Conservation (phyloP, 2,113 vertebrate genomes). For the Leptobrachium leishanense region DNA sequence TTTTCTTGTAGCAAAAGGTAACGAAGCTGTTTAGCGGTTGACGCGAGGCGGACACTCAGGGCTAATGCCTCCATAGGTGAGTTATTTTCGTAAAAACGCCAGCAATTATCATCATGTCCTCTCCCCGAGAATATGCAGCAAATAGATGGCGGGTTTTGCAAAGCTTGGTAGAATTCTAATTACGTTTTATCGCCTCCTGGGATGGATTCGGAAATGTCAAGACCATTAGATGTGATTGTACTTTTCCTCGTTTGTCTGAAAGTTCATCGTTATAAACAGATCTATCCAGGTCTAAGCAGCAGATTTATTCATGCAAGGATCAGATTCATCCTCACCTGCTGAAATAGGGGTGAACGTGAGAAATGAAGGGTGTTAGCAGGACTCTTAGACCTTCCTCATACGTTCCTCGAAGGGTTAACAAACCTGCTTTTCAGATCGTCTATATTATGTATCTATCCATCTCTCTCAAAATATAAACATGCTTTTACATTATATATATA, state of each 20-base stretch:
- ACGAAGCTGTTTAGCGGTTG: no score
- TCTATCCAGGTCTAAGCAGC: neutral
- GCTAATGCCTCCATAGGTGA: neutral
- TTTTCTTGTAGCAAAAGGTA: no score
- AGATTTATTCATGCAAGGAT: neutral
- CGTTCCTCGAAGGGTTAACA: no score
- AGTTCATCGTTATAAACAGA: conserved; percentile 25
- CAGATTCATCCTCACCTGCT: neutral
- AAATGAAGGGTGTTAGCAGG: no score
- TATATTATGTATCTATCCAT: no score
- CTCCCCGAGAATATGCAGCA: neutral
- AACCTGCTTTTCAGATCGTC: no score
- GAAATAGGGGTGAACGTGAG: conserved; percentile 6
- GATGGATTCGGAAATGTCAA: conserved; percentile 29
- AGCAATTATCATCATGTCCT: neutral
- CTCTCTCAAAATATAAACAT: no score
- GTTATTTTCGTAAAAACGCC: neutral
- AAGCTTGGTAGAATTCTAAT: conserved; percentile 2
- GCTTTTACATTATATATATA: no score
- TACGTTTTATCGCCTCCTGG: conserved; percentile 5
- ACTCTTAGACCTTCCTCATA: no score
- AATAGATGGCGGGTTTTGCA: neutral
- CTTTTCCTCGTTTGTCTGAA: neutral
- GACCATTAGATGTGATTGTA: conserved; percentile 7
- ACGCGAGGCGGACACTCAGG: no score